A percentile compares a stretch with the other conserved stretches of the same genome.
phyloP scores from a whole-genome alignment of 2,113 vertebrate species.

The Tauraco erythrolophus region DNA sequence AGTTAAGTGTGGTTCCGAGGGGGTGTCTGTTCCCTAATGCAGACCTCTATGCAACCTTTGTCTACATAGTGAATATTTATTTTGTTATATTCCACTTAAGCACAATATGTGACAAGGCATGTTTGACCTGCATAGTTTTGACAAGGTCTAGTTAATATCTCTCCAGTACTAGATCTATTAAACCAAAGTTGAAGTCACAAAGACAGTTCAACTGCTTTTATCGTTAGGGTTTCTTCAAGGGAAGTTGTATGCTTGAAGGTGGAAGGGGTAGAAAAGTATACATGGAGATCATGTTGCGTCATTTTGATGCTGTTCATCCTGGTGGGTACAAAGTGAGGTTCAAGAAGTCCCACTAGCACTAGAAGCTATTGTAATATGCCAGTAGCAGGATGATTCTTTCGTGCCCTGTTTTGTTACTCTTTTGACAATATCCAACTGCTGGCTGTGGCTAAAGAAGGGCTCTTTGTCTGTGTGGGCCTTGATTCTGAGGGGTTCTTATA shows the following conservation, averaged over 20 bases:
- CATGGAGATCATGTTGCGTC: neutral
- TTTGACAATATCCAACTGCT: neutral
- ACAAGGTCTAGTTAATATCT: neutral
- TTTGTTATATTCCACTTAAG: neutral
- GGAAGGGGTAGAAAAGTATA: neutral
- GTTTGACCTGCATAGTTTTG: neutral
- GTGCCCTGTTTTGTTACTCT: neutral
- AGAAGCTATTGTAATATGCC: neutral
- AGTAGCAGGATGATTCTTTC: neutral
- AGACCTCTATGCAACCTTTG: neutral
- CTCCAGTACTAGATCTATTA: neutral
- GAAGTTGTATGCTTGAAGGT: neutral
- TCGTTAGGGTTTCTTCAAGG: neutral
- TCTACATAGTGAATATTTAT: neutral
- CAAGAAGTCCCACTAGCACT: neutral
- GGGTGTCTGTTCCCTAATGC: neutral
- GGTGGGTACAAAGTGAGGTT: neutral
- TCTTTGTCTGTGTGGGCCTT: neutral
- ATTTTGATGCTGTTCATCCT: neutral
- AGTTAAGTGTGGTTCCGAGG: neutral
- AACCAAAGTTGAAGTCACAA: neutral
- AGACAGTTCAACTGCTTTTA: neutral
- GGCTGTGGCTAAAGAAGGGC: neutral
- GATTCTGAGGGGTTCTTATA: neutral
- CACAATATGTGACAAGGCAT: neutral